phyloP scores from a whole-genome alignment of 2,888 invertebrate species.

The Alentia gelatinosa region DNA sequence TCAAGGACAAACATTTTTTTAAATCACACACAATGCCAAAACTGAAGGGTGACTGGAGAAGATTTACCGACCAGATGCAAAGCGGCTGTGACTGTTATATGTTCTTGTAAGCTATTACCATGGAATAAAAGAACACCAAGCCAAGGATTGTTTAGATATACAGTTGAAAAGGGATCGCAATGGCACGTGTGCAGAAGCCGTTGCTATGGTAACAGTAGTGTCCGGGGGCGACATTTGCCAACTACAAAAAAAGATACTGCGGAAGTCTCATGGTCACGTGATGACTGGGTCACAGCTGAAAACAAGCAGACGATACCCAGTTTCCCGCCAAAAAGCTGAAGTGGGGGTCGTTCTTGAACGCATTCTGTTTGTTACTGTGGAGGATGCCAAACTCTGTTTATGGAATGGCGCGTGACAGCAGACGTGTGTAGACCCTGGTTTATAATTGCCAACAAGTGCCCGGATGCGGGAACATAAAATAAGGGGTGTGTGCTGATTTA shows the following conservation, averaged over 20 bases:
- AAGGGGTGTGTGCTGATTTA: background rate
- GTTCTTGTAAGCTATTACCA: background rate
- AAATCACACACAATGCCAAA: too few relatives aligned
- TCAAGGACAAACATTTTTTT: too few relatives aligned
- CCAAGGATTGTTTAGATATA: background rate
- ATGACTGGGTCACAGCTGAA: background rate
- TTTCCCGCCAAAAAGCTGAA: constrained; percentile 23
- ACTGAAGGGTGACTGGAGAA: too few relatives aligned
- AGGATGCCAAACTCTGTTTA: background rate
- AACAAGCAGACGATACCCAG: background rate
- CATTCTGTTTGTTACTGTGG: too few relatives aligned
- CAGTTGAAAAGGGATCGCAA: background rate
- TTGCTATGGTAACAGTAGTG: constrained; percentile 1
- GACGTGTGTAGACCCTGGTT: too few relatives aligned
- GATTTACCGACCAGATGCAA: background rate
- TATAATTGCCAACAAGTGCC: background rate
- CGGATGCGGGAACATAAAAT: background rate
- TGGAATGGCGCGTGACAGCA: background rate
- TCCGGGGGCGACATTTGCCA: background rate
- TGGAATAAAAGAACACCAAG: background rate
- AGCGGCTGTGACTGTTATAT: background rate
- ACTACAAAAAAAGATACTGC: background rate
- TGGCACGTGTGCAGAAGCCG: background rate
- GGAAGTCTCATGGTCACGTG: background rate
- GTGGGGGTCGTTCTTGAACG: background rate